These are phyloP conservation scores for Chamaetylas fuelleborni DNA, from an alignment of 2,113 vertebrate species.

Conservation along the genomic window DNA sequence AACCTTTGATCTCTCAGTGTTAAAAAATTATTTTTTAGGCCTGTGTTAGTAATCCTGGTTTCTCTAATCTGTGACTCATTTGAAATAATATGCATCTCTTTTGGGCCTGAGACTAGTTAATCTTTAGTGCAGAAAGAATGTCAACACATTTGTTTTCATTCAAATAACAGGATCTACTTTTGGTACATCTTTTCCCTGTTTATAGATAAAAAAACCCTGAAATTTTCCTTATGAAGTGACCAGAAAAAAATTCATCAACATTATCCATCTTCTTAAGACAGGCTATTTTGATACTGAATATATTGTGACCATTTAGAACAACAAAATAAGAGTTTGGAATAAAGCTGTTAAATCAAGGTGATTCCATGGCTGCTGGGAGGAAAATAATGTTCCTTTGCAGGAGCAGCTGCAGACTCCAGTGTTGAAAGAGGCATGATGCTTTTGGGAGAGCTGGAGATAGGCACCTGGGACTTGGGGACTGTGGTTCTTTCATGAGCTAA, in stretches of 20 bases:
- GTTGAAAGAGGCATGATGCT: not conserved
- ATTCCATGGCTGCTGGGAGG: not conserved
- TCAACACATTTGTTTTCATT: not conserved
- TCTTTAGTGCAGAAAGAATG: slow-evolving; percentile 35
- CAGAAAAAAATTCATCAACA: not conserved
- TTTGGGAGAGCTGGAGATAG: not conserved
- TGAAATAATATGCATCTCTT: slow-evolving; percentile 8
- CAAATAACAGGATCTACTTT: not conserved
- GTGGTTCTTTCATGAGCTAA: not conserved
- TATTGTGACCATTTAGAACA: not conserved
- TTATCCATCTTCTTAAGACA: not conserved
- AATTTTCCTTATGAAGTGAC: not conserved
- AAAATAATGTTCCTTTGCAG: not conserved
- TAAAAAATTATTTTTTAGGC: not conserved
- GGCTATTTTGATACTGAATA: not conserved
- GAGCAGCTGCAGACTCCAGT: not conserved
- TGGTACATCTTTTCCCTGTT: not conserved
- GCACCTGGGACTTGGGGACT: not conserved
- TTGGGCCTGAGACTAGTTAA: slow-evolving; percentile 17
- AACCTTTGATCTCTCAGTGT: slow-evolving; percentile 27
- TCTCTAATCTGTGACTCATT: slow-evolving; percentile 55
- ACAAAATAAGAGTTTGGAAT: not conserved
- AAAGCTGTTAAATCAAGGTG: not conserved
- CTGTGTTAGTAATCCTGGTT: not conserved
- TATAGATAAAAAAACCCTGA: not conserved